Evolutionary conservation across 1,140 invertebrate genomes (phyloP), one percentile per base, ranked within the genome.

Genomic region (Drosophila malerkotliana): DNA sequence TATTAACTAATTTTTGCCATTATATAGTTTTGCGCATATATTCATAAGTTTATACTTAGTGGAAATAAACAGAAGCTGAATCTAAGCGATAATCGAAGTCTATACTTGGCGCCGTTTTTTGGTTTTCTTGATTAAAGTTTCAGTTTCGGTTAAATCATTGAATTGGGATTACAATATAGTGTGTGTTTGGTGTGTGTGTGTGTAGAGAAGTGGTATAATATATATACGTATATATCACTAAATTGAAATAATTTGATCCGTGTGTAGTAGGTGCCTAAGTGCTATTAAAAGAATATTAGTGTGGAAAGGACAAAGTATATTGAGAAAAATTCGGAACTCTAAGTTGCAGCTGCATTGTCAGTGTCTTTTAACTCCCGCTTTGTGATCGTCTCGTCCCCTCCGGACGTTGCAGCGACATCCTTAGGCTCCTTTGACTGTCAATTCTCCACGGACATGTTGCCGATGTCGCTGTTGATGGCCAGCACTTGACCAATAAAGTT

Each of bases 381-480:
- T 9, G 56, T 59, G n/a, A 41, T 56, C 45, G 58, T 44, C 8
- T 14, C 39, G n/a, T 68, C 48, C n/a, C 49, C 41, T 32, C 45
- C 26, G 58, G 61, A 26, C 41, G 32, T 28, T 52, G 73, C 88
- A 72, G 83, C 88, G 51, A 72, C 88, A 72, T 72, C 63, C 77
- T 90, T 90, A 76, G 89, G 82, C 71, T 88, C 74, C 85, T 81
- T 90, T 91, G 74, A 91, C 90, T 91, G 92, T 93, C 95, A 96
- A 92, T 96, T 95, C 63, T 95, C 95, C 75, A 95, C 95, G 57
- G 96, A 95, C 79, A 97, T 94, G 66, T 94, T 93, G 60, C 95
- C 95, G 74, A 97, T 95, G 75, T 94, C 94, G 59, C 94, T 91
- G 89, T 97, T 97, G 59, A 97, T 94, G 21, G 94, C 93, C 71